Evolutionary conservation across 2,888 invertebrate genomes (phyloP).

Genomic region (Drosophila buzzatii): DNA sequence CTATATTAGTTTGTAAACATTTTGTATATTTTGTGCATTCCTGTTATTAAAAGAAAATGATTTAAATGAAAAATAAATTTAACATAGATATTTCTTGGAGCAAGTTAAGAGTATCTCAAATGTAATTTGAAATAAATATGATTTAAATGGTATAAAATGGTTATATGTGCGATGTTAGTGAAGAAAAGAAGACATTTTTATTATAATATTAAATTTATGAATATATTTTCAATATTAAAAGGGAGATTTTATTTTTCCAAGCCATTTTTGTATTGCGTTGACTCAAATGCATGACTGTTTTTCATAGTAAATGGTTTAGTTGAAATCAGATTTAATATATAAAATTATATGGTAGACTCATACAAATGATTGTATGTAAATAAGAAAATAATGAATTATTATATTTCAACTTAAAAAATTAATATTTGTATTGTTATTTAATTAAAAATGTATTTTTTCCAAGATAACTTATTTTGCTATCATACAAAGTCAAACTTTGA

Average conservation of each 20-base stretch:
- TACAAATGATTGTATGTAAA: neutral
- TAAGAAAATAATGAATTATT: slow-evolving; percentile 13
- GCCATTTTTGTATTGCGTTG: slow-evolving; percentile 1
- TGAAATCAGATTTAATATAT: slow-evolving; percentile 7
- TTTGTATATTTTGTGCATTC: neutral
- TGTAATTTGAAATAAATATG: neutral
- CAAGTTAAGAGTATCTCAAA: neutral
- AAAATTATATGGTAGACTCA: neutral
- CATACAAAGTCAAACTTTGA: slow-evolving; percentile 9
- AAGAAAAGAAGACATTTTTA: neutral
- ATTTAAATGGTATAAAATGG: neutral
- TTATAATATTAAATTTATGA: neutral
- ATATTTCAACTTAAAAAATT: neutral
- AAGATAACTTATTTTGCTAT: neutral
- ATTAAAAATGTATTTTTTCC: slow-evolving; percentile 16
- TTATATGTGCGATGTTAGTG: neutral
- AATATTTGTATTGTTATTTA: slow-evolving; percentile 1
- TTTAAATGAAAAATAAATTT: neutral
- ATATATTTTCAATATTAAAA: neutral
- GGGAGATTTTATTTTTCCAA: slow-evolving; percentile 1
- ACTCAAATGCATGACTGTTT: neutral
- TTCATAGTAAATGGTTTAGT: neutral
- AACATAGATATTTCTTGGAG: too few species aligned
- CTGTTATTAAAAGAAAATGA: neutral
- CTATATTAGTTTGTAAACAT: neutral